These are phyloP conservation scores for Australoheros scitulus DNA, from an alignment of 2,113 vertebrate genomes.

Conservation along the genomic window DNA sequence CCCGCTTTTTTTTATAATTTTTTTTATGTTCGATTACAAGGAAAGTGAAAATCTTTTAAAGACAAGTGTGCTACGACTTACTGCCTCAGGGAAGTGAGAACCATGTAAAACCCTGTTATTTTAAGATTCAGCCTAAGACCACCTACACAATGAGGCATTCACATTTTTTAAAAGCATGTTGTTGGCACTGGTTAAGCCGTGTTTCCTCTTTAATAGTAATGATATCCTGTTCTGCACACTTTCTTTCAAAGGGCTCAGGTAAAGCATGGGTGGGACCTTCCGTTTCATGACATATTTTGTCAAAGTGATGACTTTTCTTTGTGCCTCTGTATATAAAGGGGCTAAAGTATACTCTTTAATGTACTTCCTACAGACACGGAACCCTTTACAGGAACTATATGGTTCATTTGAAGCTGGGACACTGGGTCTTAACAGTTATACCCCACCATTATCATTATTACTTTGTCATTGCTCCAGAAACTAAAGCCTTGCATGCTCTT, in stretches of 20 bases:
- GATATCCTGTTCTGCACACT: conserved; percentile 78
- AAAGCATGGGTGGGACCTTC: conserved; percentile 81
- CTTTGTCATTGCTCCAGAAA: conserved; percentile 37
- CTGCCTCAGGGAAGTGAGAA: conserved; percentile 64
- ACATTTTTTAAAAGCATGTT: conserved; percentile 75
- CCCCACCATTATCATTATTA: conserved; percentile 51
- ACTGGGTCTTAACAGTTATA: conserved; percentile 30
- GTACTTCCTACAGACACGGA: conserved; percentile 64
- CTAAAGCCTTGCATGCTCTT: background rate
- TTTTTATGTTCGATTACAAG: conserved; percentile 46
- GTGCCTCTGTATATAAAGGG: conserved; percentile 73
- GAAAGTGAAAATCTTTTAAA: conserved; percentile 72
- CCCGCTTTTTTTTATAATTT: conserved; percentile 14
- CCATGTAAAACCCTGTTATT: conserved; percentile 71
- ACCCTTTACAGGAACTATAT: conserved; percentile 66
- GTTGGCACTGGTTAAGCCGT: conserved; percentile 77
- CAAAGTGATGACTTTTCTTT: conserved; percentile 79
- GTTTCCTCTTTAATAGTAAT: conserved; percentile 80
- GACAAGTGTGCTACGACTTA: conserved; percentile 42
- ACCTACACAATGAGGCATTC: conserved; percentile 80
- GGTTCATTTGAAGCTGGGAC: conserved; percentile 49
- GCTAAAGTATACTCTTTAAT: conserved; percentile 73
- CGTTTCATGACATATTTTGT: conserved; percentile 78
- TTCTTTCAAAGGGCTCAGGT: conserved; percentile 78
- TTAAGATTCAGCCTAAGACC: conserved; percentile 73